Conservation (phyloP, 2,888 invertebrate species). For the Perdita meconis region DNA sequence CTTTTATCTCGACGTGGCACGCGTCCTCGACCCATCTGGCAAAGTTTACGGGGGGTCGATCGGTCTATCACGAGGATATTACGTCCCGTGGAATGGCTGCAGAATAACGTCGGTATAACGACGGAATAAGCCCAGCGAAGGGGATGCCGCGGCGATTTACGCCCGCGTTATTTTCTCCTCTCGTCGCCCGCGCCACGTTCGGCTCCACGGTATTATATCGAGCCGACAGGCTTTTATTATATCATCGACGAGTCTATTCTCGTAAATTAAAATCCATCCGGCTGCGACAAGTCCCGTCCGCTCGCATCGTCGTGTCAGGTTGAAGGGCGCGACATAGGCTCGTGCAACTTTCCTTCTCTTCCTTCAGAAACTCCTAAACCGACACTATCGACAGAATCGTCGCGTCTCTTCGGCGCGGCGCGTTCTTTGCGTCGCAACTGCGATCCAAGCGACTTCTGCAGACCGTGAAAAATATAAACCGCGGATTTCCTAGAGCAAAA, state of each 20-base stretch:
- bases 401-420: too few relatives aligned
- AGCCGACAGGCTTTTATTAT: slow-evolving; percentile 34
- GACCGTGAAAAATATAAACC: too few relatives aligned
- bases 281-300: neutral
- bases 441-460: too few relatives aligned
- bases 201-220: slow-evolving; percentile 31
- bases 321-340: neutral
- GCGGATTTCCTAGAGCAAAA: too few relatives aligned
- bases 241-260: slow-evolving; percentile 35
- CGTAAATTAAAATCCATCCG: slow-evolving; percentile 48
- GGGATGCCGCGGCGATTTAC: slow-evolving; percentile 48
- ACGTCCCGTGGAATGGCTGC: slow-evolving; percentile 49
- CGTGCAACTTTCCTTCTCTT: neutral
- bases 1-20: slow-evolving; percentile 82
- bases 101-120: slow-evolving; percentile 44
- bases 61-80: slow-evolving; percentile 75
- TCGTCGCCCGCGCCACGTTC: too few relatives aligned
- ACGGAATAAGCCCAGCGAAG: slow-evolving; percentile 37
- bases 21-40: slow-evolving; percentile 82
- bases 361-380: too few relatives aligned
- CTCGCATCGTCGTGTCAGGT: neutral
- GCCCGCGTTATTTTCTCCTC: slow-evolving; percentile 46
- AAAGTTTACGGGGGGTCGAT: slow-evolving; percentile 79
- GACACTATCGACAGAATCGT: too few relatives aligned
- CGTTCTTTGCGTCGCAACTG: too few relatives aligned